Evolutionary conservation across 1,140 invertebrate genomes (phyloP).

Genomic region (Leptopilina boulardi): DNA sequence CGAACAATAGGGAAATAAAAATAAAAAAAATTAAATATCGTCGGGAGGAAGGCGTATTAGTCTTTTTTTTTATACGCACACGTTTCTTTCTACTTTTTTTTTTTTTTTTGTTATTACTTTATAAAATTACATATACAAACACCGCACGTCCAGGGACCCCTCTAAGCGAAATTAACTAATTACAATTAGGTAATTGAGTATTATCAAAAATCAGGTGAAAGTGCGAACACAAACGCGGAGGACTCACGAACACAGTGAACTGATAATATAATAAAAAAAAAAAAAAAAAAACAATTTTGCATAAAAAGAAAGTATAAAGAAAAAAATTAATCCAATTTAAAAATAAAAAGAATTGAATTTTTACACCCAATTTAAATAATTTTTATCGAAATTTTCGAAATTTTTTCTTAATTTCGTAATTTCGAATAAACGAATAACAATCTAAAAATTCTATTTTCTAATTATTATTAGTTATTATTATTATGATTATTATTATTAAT

Average conservation of each 20-base stretch:
- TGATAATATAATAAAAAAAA: not conserved
- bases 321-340: too few relatives aligned
- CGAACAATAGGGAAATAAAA: conserved; percentile 21
- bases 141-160: conserved; percentile 45
- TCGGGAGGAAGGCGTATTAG: conserved; percentile 31
- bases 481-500: too few relatives aligned
- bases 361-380: too few relatives aligned
- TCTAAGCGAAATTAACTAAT: conserved; percentile 36
- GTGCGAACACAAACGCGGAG: conserved; percentile 29
- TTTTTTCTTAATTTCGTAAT: too few relatives aligned
- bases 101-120: conserved; percentile 33
- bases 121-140: conserved; percentile 39
- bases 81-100: conserved; percentile 37
- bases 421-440: too few relatives aligned
- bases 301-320: too few relatives aligned
- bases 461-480: too few relatives aligned
- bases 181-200: conserved; percentile 45
- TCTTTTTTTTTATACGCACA: conserved; percentile 32
- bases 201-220: conserved; percentile 43
- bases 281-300: not conserved
- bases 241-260: not conserved
- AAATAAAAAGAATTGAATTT: too few relatives aligned
- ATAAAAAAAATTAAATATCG: not conserved
- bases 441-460: too few relatives aligned
- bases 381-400: too few relatives aligned